phyloP scores from a whole-genome alignment of 2,113 vertebrate genomes.

The Podocnemis expansa region DNA sequence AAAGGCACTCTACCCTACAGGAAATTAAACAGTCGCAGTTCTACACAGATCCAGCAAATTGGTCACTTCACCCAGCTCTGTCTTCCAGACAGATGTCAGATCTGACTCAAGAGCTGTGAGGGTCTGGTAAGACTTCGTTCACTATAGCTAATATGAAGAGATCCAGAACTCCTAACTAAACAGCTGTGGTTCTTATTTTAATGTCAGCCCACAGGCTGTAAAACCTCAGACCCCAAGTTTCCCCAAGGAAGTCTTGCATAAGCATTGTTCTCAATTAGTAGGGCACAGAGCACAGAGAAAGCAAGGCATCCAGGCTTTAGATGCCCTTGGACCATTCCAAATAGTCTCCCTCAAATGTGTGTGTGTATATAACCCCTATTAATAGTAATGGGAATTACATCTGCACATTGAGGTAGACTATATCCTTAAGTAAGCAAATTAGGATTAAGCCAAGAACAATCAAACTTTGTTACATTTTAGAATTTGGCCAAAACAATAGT shows the following conservation, averaged over 20 bases:
- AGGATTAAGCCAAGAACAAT: constrained; percentile 65
- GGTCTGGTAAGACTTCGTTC: constrained; percentile 51
- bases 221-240: constrained; percentile 65
- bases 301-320: constrained; percentile 61
- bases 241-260: constrained; percentile 77
- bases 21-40: too few relatives aligned
- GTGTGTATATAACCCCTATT: constrained; percentile 45
- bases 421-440: constrained; percentile 59
- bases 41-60: too few relatives aligned
- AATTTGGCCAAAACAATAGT: constrained; percentile 52
- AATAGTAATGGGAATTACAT: constrained; percentile 51
- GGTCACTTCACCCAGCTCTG: neutral
- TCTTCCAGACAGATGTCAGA: neutral
- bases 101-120: neutral
- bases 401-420: constrained; percentile 36
- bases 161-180: constrained; percentile 67
- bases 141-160: constrained; percentile 60
- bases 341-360: constrained; percentile 38
- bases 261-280: constrained; percentile 71
- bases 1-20: too few relatives aligned
- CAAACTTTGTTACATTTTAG: constrained; percentile 46
- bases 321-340: constrained; percentile 63
- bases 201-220: constrained; percentile 68
- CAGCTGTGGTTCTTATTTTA: constrained; percentile 73
- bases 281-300: constrained; percentile 61